Conservation (phyloP, 2,797 vertebrate genomes). For the Sebastolobus alascanus region DNA sequence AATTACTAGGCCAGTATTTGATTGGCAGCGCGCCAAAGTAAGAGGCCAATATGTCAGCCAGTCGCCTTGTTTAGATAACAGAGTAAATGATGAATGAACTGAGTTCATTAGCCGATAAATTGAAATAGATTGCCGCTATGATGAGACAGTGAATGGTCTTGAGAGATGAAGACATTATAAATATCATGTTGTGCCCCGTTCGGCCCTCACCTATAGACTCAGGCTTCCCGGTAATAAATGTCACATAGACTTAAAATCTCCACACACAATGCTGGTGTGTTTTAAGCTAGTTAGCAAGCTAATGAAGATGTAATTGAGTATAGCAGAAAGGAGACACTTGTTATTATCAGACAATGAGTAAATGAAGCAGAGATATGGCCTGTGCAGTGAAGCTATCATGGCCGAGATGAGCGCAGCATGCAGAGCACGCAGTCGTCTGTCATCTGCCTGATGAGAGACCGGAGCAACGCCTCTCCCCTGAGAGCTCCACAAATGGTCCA, state of each 20-base stretch:
- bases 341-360: slow-evolving; percentile 79
- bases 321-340: slow-evolving; percentile 75
- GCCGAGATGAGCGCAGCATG: slow-evolving; percentile 68
- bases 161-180: slow-evolving; percentile 69
- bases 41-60: slow-evolving; percentile 66
- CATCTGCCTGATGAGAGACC: slow-evolving; percentile 76
- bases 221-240: slow-evolving; percentile 68
- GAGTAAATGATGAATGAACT: slow-evolving; percentile 76
- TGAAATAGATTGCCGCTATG: slow-evolving; percentile 75
- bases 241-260: slow-evolving; percentile 71
- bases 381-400: slow-evolving; percentile 62
- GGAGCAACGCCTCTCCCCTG: slow-evolving; percentile 64
- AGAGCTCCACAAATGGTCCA: slow-evolving; percentile 72
- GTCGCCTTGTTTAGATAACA: slow-evolving; percentile 73
- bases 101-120: slow-evolving; percentile 74
- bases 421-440: slow-evolving; percentile 70
- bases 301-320: slow-evolving; percentile 83
- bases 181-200: slow-evolving; percentile 46
- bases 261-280: slow-evolving; percentile 63
- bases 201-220: slow-evolving; percentile 59
- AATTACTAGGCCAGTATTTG: slow-evolving; percentile 69
- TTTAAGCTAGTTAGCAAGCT: slow-evolving; percentile 72
- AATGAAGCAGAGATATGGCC: slow-evolving; percentile 79
- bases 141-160: slow-evolving; percentile 60
- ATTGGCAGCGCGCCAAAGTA: slow-evolving; percentile 68